Evolutionary conservation across 2,888 invertebrate genomes (phyloP), one percentile per base, ranked within the genome.

Genomic region (Eristalis intricaria): DNA sequence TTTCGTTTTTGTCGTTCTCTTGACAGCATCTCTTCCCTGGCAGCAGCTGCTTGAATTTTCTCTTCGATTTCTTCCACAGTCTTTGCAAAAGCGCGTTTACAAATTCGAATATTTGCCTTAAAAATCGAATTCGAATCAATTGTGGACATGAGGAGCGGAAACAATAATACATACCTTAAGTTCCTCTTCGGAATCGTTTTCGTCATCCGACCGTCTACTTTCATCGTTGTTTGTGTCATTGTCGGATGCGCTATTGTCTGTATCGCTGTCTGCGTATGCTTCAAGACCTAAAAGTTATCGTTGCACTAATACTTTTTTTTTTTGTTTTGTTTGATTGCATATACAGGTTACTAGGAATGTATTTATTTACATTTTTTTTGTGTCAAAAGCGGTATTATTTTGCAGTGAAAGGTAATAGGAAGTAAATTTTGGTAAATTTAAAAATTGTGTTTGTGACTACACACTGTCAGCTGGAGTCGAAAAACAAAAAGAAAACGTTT

Each of bases 61-160:
- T 95, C 95, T 91, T 97, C 97, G 89, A 97, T 97, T 90, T 96
- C 96, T 70, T 95, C 95, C 90, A 96, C 95, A n/a, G 95, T 96
- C 90, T 95, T 95, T 91, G 95, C 95, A 92, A 97, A 97, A 69
- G 96, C 95, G 76, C 94, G 93, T 89, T 95, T 95, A 89, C 95
- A 95, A 84, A 95, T 94, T 83, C 94, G 94, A 90, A 96, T 94
- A 79, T 94, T 94, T 90, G 95, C 95, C 96, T 92, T 26, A 8
- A 75, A 50, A 50, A 71, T 40, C 22, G 61, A 69, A 8, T 61
- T 23, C 22, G 68, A 15, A 40, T 23, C 11, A 65, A 13, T n/a
- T 8, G 32, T 10, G 58, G 0, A 50, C 40, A 66, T 66, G 50
- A 60, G 38, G 56, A 29, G 8, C 1, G 1, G 23, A 70, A 15